Evolutionary conservation across 2,113 vertebrate genomes (phyloP).

Genomic region (Nyctereutes procyonoides): DNA sequence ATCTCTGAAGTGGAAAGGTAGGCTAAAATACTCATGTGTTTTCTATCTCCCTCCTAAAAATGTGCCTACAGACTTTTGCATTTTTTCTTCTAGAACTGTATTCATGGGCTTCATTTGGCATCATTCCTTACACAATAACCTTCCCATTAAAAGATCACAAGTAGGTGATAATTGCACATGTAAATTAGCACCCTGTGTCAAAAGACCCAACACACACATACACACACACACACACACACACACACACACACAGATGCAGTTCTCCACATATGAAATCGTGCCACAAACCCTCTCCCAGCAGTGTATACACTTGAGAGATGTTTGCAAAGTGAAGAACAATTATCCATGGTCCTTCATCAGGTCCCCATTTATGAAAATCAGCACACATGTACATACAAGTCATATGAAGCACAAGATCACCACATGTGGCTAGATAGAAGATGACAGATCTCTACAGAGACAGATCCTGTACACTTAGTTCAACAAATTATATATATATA

Average conservation of each 20-base stretch:
- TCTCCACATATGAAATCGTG: background rate
- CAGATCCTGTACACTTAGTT: background rate
- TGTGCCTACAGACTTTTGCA: background rate
- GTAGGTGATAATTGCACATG: background rate
- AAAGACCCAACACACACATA: background rate
- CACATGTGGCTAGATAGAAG: background rate
- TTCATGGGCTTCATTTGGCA: conserved; percentile 23
- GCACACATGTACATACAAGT: too few species aligned
- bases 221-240: background rate
- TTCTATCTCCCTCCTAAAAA: conserved; percentile 57
- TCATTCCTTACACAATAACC: conserved; percentile 50
- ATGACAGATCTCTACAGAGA: background rate
- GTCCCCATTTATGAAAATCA: background rate
- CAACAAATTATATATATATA: background rate
- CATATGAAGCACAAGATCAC: background rate
- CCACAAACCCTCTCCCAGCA: background rate
- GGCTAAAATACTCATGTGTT: conserved; percentile 44
- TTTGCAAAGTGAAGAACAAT: background rate
- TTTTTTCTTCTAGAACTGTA: conserved; percentile 35
- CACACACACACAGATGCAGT: background rate
- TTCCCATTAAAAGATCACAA: conserved; percentile 61
- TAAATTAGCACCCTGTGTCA: background rate
- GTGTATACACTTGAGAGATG: background rate
- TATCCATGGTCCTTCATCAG: background rate
- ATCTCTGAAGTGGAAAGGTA: conserved; percentile 40